Base-by-base conservation (phyloP, 2,797 vertebrate genomes). In the Cossypha polioptera region DNA sequence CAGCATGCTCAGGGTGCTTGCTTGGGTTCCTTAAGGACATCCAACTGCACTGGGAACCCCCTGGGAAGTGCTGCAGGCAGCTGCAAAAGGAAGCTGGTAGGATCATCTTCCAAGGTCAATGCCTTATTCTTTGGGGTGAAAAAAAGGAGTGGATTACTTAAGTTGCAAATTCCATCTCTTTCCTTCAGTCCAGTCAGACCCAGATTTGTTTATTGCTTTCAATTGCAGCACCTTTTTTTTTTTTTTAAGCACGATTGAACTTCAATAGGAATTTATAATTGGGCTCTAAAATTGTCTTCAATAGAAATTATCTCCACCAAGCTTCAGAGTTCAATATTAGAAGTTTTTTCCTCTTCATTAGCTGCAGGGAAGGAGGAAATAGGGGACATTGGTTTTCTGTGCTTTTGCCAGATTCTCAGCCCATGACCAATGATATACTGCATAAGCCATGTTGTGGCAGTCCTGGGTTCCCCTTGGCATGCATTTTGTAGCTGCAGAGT, bases 221-320 rank as follows among this genome's bases (percentile, higher is more conserved):
- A 74, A 50, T 9, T 77, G 69, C 48, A 71, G 73, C 4, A 9
- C 14, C 14, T 26, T 19, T 38, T 68, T 88, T 28, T 18, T 36
- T 36, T 63, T 88, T 88, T 65, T 62, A 74, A 88, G 90, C 72
- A 86, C 7, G 57, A 95, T 7, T 71, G 86, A 93, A 95, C 86
- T 91, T 86, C 86, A 65, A 40, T 71, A 57, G 48, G 67, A 96
- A 94, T 96, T 95, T 91, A 73, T 96, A 96, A 94, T 92, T 94
- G 92, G 83, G 43, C 72, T 86, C 50, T 97, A 92, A 95, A 96
- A 80, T 69, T 86, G 88, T 82, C 90, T 96, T 94, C 53, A 62
- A 58, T 59, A 95, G 72, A 96, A 93, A 92, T 45, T 71, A 62
- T 92, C 91, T 94, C 59, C 29, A 80, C 14, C 9, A 42, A 47